Conservation (phyloP, 2,888 invertebrate genomes). For the Carterocephalus palaemon region DNA sequence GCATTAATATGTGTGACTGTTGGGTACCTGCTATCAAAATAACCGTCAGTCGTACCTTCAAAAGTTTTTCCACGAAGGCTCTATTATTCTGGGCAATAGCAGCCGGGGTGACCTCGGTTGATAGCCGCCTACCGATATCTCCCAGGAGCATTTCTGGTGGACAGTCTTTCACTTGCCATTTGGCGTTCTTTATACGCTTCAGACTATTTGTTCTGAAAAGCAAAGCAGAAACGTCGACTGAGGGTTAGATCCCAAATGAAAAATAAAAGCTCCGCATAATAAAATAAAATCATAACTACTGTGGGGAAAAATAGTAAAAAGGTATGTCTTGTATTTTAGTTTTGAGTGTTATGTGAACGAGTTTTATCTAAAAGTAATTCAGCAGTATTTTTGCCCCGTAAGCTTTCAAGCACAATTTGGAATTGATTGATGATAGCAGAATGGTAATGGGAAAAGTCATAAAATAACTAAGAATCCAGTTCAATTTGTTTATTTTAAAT, state of each 20-base stretch:
- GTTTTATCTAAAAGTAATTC: too few relatives aligned
- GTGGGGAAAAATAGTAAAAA: too few relatives aligned
- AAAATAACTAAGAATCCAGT: constrained; percentile 11
- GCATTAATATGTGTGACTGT: not conserved
- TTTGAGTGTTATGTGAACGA: too few relatives aligned
- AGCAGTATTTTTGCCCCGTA: too few relatives aligned
- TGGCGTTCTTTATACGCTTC: constrained; percentile 80
- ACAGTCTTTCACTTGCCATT: constrained; percentile 82
- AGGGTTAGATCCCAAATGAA: too few relatives aligned
- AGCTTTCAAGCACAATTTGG: constrained; percentile 11
- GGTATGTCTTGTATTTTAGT: too few relatives aligned
- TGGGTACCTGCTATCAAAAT: not conserved
- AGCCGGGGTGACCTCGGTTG: constrained; percentile 88
- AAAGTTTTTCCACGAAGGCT: constrained; percentile 97
- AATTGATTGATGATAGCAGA: not conserved
- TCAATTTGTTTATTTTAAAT: constrained; percentile 14
- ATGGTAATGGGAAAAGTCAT: constrained; percentile 1
- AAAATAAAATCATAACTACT: too few relatives aligned
- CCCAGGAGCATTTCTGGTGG: constrained; percentile 72
- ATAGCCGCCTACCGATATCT: constrained; percentile 75
- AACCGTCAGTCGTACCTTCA: constrained; percentile 83
- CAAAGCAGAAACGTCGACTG: too few relatives aligned
- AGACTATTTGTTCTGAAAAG: constrained; percentile 77
- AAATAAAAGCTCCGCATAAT: too few relatives aligned
- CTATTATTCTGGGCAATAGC: constrained; percentile 97